Evolutionary conservation across 2,888 invertebrate species (phyloP), one percentile per base, ranked within the genome.

Genomic region (Apotomis turbidana): DNA sequence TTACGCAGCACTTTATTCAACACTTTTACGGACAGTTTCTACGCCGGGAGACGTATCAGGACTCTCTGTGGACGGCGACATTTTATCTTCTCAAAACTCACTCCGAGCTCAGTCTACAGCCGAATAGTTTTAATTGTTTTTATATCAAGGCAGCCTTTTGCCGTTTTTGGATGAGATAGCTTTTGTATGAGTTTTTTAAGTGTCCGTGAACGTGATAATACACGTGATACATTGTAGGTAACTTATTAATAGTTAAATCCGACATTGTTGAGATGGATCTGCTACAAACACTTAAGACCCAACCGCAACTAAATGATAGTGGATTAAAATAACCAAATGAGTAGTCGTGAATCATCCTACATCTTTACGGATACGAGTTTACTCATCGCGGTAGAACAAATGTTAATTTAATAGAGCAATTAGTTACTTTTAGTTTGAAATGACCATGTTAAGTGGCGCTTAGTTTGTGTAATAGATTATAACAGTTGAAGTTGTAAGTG

Each of bases 241-340:
- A 36, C 27, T 2, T 41, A 41, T 41, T 36, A 15, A 5, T 57
- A 57, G 57, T 36, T 12, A 27, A 57, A 55, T 61, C 54, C 44
- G 44, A 55, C 44, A 69, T 38, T 15, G 27, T 55, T 54, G 27
- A 52, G 41, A 61, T 68, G 57, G 51, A 71, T 71, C 57, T 41
- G n/a, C 59, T 13, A 51, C 62, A 44, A 66, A 41, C 67, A 66
- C 64, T 70, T 57, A 46, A 57, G 49, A 49, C 49, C 44, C 60
- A 71, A 71, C 71, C 71, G 62, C 71, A 71, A 60, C n/a, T 9
- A 38, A 60, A 63, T 61, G 67, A 71, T 71, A 71, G 13, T 38
- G 62, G 51, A 62, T 62, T 57, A 62, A 71, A 71, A 71, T 71
- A 71, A 71, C 67, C 57, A 62, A 71, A 71, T 68, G 67, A 61